A percentile compares a stretch with the other conserved stretches of the same genome.
phyloP scores from a whole-genome alignment of 2,888 invertebrate species.

The Zaprionus lineosus region DNA sequence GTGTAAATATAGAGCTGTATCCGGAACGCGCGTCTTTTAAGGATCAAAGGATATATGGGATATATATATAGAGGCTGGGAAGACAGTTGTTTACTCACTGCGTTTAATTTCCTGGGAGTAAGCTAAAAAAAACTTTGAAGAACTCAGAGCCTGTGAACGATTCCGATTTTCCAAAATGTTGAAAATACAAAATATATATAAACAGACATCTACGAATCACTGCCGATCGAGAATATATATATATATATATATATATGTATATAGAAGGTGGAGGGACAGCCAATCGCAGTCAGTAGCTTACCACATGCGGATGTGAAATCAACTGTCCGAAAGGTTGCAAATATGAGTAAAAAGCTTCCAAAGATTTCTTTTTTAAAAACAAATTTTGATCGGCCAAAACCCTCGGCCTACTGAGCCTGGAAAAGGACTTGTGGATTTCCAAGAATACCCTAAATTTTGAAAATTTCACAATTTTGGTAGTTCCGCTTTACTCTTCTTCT shows the following conservation, averaged over 20 bases:
- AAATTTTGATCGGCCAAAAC: slow-evolving; percentile 38
- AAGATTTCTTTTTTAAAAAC: slow-evolving; percentile 21
- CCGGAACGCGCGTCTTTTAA: too few species aligned
- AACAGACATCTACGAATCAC: slow-evolving; percentile 27
- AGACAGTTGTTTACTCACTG: slow-evolving; percentile 25
- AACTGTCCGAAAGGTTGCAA: slow-evolving; percentile 48
- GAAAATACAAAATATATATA: slow-evolving; percentile 50
- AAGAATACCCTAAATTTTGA: too few species aligned
- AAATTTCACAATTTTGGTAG: too few species aligned
- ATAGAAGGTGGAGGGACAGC: too few species aligned
- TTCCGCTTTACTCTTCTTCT: too few species aligned
- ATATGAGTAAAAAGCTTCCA: slow-evolving; percentile 49
- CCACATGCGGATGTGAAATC: slow-evolving; percentile 36
- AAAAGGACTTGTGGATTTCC: too few species aligned
- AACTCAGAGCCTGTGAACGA: slow-evolving; percentile 8
- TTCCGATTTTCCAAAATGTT: slow-evolving; percentile 18
- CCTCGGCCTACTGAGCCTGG: slow-evolving; percentile 31
- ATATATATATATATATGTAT: neutral
- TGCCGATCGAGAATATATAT: too few species aligned
- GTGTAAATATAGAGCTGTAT: too few species aligned
- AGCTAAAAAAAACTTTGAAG: slow-evolving; percentile 1
- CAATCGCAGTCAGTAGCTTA: too few species aligned
- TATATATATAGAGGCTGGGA: neutral
- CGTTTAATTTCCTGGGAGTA: slow-evolving; percentile 7
- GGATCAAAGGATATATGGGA: neutral